A percentile compares a stretch with the other conserved stretches of the same genome.
phyloP scores from a whole-genome alignment of 2,797 vertebrate species.

The Arctocebus calabarensis region DNA sequence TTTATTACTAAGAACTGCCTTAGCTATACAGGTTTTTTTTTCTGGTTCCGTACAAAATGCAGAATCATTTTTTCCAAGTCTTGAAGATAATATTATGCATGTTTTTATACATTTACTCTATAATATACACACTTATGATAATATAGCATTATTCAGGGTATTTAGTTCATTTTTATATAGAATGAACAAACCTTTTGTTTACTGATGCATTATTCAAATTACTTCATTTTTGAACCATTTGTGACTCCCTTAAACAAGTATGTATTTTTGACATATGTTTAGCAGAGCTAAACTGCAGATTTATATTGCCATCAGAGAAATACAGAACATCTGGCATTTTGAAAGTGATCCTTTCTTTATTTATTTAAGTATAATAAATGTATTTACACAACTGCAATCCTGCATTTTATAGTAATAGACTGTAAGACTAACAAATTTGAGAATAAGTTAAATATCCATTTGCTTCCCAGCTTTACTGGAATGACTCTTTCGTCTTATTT shows the following conservation, averaged over 20 bases:
- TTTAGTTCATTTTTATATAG: slow-evolving; percentile 18
- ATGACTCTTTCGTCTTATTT: slow-evolving; percentile 62
- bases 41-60: no score
- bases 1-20: no score
- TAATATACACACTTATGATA: background rate
- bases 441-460: slow-evolving; percentile 70
- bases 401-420: slow-evolving; percentile 56
- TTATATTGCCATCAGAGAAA: slow-evolving; percentile 67
- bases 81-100: background rate
- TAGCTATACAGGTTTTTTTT: no score
- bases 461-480: slow-evolving; percentile 50
- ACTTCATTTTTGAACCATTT: slow-evolving; percentile 37
- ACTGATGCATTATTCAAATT: background rate
- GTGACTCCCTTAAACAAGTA: slow-evolving; percentile 61
- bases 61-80: no score
- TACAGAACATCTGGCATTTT: slow-evolving; percentile 71
- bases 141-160: background rate
- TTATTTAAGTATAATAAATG: slow-evolving; percentile 77
- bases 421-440: slow-evolving; percentile 69
- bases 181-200: background rate
- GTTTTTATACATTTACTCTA: background rate
- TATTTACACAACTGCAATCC: slow-evolving; percentile 61
- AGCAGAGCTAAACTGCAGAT: slow-evolving; percentile 59
- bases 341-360: slow-evolving; percentile 72
- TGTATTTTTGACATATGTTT: slow-evolving; percentile 74